Evolutionary conservation across 1,140 invertebrate species (phyloP).

Genomic region (Oreohelix idahoensis): DNA sequence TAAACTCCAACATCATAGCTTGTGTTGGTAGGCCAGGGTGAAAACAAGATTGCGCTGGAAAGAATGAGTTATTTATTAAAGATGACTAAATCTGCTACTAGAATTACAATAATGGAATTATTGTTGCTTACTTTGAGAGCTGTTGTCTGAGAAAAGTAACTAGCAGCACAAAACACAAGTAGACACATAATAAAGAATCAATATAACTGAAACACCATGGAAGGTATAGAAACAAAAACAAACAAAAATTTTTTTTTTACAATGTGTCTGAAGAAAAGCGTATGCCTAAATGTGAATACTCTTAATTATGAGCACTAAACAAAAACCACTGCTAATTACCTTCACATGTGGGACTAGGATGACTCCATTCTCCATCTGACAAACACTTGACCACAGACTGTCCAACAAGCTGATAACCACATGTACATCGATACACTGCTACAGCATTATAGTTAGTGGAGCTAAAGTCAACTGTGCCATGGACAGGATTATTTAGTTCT

Average conservation of each 20-base stretch:
- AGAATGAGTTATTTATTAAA: background rate
- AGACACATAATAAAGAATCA: too few relatives aligned
- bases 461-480: constrained; percentile 1
- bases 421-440: constrained; percentile 19
- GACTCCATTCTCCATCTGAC: background rate
- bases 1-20: background rate
- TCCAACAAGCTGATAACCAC: constrained; percentile 24
- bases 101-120: background rate
- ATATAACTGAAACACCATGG: too few relatives aligned
- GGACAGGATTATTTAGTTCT: background rate
- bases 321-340: constrained; percentile 1
- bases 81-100: background rate
- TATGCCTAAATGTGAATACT: too few relatives aligned
- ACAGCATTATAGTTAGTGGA: background rate
- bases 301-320: too few relatives aligned
- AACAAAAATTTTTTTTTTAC: too few relatives aligned
- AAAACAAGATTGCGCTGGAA: constrained; percentile 17
- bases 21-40: background rate
- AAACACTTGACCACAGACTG: constrained; percentile 12
- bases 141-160: too few relatives aligned
- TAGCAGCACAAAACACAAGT: too few relatives aligned
- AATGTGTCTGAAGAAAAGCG: too few relatives aligned
- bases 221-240: too few relatives aligned
- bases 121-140: too few relatives aligned
- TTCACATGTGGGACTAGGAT: constrained; percentile 12